phyloP scores from a whole-genome alignment of 1,140 invertebrate species.

The Drosophila ambigua region DNA sequence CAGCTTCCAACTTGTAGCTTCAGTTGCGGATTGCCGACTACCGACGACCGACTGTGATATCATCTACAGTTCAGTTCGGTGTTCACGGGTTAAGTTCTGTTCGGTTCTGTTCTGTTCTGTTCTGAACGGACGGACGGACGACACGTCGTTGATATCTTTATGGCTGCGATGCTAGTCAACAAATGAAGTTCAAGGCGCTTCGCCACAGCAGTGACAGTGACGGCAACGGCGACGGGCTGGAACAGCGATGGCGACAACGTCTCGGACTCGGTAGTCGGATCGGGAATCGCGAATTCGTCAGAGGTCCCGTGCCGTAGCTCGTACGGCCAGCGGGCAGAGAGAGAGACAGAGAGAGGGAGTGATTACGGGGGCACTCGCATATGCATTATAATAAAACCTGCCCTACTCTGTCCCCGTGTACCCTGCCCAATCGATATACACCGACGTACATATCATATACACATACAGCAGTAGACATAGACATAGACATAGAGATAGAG shows the following conservation, averaged over 20 bases:
- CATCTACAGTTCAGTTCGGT: constrained; percentile 33
- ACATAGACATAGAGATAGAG: background rate
- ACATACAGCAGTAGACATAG: background rate
- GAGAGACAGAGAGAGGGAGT: constrained; percentile 26
- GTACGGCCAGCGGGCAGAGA: background rate
- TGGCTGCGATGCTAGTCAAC: constrained; percentile 65
- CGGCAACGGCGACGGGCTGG: background rate
- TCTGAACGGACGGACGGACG: constrained; percentile 13
- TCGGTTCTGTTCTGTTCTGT: too few species aligned
- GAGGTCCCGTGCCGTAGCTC: constrained; percentile 44
- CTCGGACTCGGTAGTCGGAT: constrained; percentile 43
- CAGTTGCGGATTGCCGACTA: constrained; percentile 6
- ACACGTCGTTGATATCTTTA: constrained; percentile 65
- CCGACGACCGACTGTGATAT: constrained; percentile 27
- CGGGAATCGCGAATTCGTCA: constrained; percentile 33
- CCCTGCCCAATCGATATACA: constrained; percentile 44
- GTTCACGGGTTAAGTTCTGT: too few species aligned
- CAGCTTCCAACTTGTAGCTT: constrained; percentile 10
- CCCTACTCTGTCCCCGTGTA: constrained; percentile 1
- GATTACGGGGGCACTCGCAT: constrained; percentile 33
- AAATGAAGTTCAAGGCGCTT: constrained; percentile 77
- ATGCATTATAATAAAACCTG: constrained; percentile 57
- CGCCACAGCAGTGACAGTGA: constrained; percentile 21
- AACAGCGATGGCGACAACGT: background rate
- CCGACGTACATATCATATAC: constrained; percentile 26